Conservation (phyloP, 1,140 invertebrate species). For the Pachypsylla venusta region DNA sequence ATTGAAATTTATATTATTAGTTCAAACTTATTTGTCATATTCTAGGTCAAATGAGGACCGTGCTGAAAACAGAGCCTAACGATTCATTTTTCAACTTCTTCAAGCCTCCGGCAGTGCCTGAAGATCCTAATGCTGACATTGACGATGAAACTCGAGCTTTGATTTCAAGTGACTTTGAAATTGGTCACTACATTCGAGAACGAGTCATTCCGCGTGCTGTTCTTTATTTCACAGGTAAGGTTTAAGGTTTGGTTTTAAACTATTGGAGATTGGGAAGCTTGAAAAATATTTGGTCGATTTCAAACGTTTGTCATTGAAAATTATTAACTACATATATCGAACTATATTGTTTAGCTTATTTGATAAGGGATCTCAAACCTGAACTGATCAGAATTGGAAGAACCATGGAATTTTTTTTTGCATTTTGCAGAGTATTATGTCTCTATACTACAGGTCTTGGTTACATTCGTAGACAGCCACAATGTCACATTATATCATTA, state of each 20-base stretch:
- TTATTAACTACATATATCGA: neutral
- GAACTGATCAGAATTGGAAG: no score
- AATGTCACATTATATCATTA: no score
- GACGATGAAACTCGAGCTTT: conserved; percentile 60
- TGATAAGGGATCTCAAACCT: no score
- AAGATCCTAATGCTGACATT: conserved; percentile 46
- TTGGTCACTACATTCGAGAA: conserved; percentile 94
- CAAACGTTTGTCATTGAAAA: neutral
- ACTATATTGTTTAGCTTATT: no score
- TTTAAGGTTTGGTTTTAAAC: conserved; percentile 3
- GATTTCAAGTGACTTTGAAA: conserved; percentile 86
- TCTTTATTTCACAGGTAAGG: conserved; percentile 74
- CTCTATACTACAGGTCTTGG: no score
- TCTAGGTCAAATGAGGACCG: conserved; percentile 71
- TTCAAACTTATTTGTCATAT: no score
- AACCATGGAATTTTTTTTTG: no score
- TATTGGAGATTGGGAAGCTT: neutral
- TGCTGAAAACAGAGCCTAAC: conserved; percentile 84
- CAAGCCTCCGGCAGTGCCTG: conserved; percentile 59
- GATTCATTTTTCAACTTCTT: conserved; percentile 99
- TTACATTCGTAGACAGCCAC: no score
- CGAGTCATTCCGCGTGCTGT: conserved; percentile 83
- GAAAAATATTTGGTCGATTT: neutral
- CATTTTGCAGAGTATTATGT: no score
- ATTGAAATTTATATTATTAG: no score